Evolutionary conservation across 1,140 invertebrate genomes (phyloP).

Genomic region (Saccostrea glomerata): DNA sequence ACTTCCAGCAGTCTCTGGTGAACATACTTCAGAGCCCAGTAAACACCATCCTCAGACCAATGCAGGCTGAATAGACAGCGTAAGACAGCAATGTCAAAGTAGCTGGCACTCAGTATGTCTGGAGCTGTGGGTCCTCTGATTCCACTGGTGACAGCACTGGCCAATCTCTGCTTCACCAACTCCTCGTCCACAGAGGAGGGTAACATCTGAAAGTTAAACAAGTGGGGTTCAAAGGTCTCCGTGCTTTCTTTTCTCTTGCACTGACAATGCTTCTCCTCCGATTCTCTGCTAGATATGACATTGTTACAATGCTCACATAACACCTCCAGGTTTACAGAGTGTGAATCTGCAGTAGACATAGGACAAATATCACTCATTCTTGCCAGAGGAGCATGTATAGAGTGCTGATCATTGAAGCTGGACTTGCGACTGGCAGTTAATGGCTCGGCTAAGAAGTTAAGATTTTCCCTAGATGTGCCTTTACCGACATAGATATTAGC

Average conservation of each 20-base stretch:
- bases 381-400: constrained; percentile 72
- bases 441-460: constrained; percentile 62
- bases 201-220: constrained; percentile 66
- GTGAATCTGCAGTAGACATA: constrained; percentile 70
- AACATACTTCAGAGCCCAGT: constrained; percentile 95
- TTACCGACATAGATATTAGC: constrained; percentile 78
- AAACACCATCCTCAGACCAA: constrained; percentile 98
- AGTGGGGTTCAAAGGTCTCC: constrained; percentile 67
- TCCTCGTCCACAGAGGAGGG: constrained; percentile 72
- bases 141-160: constrained; percentile 71
- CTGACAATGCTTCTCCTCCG: constrained; percentile 65
- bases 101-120: constrained; percentile 85
- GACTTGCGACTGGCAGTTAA: constrained; percentile 48
- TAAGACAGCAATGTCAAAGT: constrained; percentile 96
- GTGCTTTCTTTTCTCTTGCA: constrained; percentile 73
- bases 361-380: constrained; percentile 77
- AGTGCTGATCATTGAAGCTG: constrained; percentile 62
- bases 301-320: constrained; percentile 78
- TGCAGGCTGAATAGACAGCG: constrained; percentile 97
- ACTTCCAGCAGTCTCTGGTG: constrained; percentile 79
- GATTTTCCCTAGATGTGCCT: constrained; percentile 75
- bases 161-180: constrained; percentile 73
- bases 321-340: constrained; percentile 72
- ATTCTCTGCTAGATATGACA: constrained; percentile 64
- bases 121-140: constrained; percentile 65